Evolutionary conservation across 2,888 invertebrate genomes (phyloP).

Genomic region (Elgonia sp.): DNA sequence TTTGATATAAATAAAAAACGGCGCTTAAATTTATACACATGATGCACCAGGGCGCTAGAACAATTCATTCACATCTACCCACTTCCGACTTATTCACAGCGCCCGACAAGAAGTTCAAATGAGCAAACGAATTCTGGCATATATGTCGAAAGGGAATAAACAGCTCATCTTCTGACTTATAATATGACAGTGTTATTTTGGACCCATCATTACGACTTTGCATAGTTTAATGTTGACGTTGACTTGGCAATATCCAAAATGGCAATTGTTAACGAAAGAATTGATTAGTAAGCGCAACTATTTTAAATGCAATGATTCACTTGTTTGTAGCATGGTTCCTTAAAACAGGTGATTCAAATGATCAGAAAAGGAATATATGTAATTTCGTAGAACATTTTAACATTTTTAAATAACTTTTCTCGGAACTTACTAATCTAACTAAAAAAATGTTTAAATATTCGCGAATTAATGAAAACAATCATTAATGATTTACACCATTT

Average conservation of each 20-base stretch:
- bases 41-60: conserved; percentile 19
- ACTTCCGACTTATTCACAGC: conserved; percentile 48
- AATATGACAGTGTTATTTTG: conserved; percentile 65
- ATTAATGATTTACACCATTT: too few relatives aligned
- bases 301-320: conserved; percentile 54
- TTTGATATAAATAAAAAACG: conserved; percentile 27
- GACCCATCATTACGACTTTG: conserved; percentile 56
- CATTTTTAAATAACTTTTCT: neutral
- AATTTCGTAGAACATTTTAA: too few relatives aligned
- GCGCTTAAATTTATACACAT: conserved; percentile 12
- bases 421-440: neutral
- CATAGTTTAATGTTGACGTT: conserved; percentile 53
- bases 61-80: conserved; percentile 60
- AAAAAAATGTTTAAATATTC: too few relatives aligned
- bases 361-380: neutral
- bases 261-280: conserved; percentile 54
- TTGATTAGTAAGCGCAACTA: conserved; percentile 60
- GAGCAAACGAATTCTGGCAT: conserved; percentile 36
- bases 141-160: conserved; percentile 50
- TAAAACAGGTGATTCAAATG: neutral
- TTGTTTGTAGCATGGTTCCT: conserved; percentile 34
- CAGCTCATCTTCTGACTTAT: conserved; percentile 48
- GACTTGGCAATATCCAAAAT: conserved; percentile 65
- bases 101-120: conserved; percentile 44
- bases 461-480: too few relatives aligned